Conservation (phyloP, 2,797 vertebrate species). For the Peromyscus nudipes region DNA sequence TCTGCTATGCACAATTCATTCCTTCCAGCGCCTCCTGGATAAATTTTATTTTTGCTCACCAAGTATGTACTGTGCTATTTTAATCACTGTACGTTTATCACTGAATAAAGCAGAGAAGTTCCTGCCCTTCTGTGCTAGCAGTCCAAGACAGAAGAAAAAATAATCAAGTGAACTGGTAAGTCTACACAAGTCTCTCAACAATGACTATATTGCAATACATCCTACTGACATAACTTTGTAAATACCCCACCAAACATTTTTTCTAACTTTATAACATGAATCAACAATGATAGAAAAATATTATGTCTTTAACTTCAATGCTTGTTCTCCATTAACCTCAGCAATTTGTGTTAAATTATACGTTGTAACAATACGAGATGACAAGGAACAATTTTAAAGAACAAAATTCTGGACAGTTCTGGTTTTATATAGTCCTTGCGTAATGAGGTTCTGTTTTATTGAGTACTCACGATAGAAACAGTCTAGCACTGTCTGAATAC, state of each 20-base stretch:
- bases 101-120: not conserved
- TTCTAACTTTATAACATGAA: not conserved
- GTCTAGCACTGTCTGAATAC: not conserved
- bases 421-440: not conserved
- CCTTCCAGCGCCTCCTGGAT: not conserved
- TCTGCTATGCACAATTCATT: not conserved
- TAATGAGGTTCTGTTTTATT: not conserved
- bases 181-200: not conserved
- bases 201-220: accelerated
- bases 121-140: not conserved
- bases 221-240: not conserved
- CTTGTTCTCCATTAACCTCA: not conserved
- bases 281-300: not conserved
- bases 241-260: not conserved
- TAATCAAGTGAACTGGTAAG: not conserved
- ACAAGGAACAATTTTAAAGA: not conserved
- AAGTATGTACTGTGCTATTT: not conserved
- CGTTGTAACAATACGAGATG: not conserved
- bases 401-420: not conserved
- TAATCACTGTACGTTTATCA: not conserved
- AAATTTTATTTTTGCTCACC: not conserved
- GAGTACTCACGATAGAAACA: not conserved
- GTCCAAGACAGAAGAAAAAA: not conserved
- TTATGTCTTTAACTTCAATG: not conserved
- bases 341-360: not conserved